Percentiles rank a stretch among this genome's conserved stretches.
Evolutionary conservation across 2,888 invertebrate genomes (phyloP).

Genomic region (Brachynemurus nebulosus): DNA sequence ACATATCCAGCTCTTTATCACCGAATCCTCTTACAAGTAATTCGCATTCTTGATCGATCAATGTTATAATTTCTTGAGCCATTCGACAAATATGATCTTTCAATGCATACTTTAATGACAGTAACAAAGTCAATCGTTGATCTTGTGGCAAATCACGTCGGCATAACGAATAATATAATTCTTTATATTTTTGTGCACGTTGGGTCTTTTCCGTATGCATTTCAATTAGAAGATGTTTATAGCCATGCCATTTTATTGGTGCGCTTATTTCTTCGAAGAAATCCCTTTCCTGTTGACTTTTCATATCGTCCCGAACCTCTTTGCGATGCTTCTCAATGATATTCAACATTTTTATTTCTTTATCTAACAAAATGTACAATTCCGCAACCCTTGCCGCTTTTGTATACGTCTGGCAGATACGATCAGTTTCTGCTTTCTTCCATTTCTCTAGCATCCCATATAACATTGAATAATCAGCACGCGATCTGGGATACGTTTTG

Average conservation of each 20-base stretch:
- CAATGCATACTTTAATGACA: slow-evolving; percentile 53
- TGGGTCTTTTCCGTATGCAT: slow-evolving; percentile 75
- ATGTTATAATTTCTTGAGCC: slow-evolving; percentile 41
- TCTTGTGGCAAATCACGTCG: slow-evolving; percentile 42
- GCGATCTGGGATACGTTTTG: slow-evolving; percentile 54
- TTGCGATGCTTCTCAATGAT: slow-evolving; percentile 54
- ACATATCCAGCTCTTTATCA: slow-evolving; percentile 41
- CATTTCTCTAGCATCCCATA: slow-evolving; percentile 52
- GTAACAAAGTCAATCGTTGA: slow-evolving; percentile 54
- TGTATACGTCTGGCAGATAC: slow-evolving; percentile 47
- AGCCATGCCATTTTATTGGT: slow-evolving; percentile 63
- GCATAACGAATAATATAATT: slow-evolving; percentile 54
- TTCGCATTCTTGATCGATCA: slow-evolving; percentile 59
- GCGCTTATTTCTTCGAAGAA: slow-evolving; percentile 54
- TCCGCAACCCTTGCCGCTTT: slow-evolving; percentile 57
- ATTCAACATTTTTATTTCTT: slow-evolving; percentile 53
- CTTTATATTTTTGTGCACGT: slow-evolving; percentile 58
- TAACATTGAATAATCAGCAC: slow-evolving; percentile 60
- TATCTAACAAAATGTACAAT: slow-evolving; percentile 53
- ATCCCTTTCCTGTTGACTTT: slow-evolving; percentile 42
- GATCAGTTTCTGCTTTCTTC: slow-evolving; percentile 47
- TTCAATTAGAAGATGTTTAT: slow-evolving; percentile 47
- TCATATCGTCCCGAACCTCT: slow-evolving; percentile 42
- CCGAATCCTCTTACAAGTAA: slow-evolving; percentile 49
- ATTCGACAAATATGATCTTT: slow-evolving; percentile 41